Evolutionary conservation across 2,113 vertebrate species (phyloP).

Genomic region (Pomatostomus ruficeps): DNA sequence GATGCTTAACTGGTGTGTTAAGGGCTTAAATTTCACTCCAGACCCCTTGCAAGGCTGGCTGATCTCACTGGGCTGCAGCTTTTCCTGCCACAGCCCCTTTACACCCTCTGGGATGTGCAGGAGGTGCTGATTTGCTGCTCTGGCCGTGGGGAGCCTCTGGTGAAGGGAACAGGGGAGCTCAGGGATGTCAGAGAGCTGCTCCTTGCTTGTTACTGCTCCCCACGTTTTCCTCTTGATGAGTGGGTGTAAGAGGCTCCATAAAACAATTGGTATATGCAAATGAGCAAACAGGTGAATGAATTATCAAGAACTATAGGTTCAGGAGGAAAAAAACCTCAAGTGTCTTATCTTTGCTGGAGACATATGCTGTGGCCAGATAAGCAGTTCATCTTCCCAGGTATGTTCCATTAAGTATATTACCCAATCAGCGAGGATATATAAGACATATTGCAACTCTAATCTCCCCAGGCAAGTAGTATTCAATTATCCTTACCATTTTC

Average conservation of each 20-base stretch:
- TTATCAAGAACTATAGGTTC: background rate
- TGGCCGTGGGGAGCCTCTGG: accelerated
- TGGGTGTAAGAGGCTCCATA: background rate
- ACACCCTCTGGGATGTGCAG: background rate
- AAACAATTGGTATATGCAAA: background rate
- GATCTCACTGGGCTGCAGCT: background rate
- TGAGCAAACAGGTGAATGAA: background rate
- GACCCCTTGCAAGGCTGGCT: background rate
- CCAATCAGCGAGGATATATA: background rate
- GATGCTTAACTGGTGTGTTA: background rate
- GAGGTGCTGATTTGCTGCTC: background rate
- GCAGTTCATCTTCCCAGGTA: constrained; percentile 27
- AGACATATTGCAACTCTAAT: constrained; percentile 19
- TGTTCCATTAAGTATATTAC: constrained; percentile 47
- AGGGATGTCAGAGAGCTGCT: background rate
- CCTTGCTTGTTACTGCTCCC: background rate
- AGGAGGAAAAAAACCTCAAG: background rate
- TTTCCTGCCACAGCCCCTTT: background rate
- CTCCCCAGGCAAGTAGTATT: constrained; percentile 8
- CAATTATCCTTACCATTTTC: constrained; percentile 39
- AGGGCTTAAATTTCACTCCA: background rate
- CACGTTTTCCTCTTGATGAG: background rate
- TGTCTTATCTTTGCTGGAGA: constrained; percentile 13
- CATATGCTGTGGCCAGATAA: background rate
- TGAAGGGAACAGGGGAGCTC: background rate